Base-by-base conservation (phyloP, 2,797 vertebrate genomes). In the Urosaurus nigricauda region DNA sequence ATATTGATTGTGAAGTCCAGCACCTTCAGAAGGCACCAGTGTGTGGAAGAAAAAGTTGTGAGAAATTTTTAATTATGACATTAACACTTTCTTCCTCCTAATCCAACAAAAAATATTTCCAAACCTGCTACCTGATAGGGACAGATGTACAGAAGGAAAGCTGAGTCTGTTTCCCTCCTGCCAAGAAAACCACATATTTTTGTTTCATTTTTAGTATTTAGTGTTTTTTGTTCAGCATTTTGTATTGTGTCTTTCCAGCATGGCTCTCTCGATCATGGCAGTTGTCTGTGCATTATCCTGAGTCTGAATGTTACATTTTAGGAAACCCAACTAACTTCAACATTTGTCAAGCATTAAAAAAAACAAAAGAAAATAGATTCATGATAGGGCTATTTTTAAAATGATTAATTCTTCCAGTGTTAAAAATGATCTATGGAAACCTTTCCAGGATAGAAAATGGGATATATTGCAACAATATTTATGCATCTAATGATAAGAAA, bases 391-490 rank as follows among this genome's bases (percentile, higher is more conserved):
- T 32, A 40, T 84, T n/a, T 87, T 77, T 80, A 12, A 40, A 82
- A 73, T 0, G 35, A 47, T 71, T 83, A 51, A 43, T 88, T 47
- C n/a, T 60, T 88, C 0, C 87, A 86, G 81, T 85, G 63, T 73
- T 21, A 56, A 37, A 5, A 86, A 84, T 65, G 43, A 4, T 35
- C 24, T 24, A n/a, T 87, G 43, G 0, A 82, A 2, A 16, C 6
- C 35, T 35, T 35, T 37, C 26, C 37, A 0, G 4, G 40, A 11
- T 40, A 40, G 79, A 83, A 81, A 26, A 71, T 19, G 4, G 26
- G 24, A 53, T 2, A 9, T 35, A 40, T 70, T 32, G 40, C 32
- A 60, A 80, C 47, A 74, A 90, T 77, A 88, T 81, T 87, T 80
- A 21, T 35, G 53, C 51, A 35, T 63, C 1, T 17, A 73, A 3